Conservation (phyloP, 37 sponge, comb jelly and placozoan species). For the Aphrocallistes beatrix region DNA sequence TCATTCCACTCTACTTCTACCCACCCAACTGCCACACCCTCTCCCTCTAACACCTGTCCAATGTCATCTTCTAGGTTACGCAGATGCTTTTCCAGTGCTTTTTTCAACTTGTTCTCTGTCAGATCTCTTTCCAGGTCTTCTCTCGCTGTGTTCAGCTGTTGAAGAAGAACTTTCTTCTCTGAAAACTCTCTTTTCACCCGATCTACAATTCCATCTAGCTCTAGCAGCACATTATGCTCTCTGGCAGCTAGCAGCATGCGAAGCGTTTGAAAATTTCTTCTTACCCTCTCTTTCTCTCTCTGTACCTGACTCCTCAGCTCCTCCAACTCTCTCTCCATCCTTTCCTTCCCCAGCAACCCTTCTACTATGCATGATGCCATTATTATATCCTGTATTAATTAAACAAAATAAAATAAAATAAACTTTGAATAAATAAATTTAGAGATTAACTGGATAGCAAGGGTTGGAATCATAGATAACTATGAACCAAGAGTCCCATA, state of each 20-base stretch:
- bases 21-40: conserved; percentile 1
- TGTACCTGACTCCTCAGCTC: neutral
- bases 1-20: neutral
- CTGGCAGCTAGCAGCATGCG: neutral
- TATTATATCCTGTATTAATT: too few relatives aligned
- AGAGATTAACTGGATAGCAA: too few relatives aligned
- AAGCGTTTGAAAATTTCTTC: neutral
- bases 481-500: too few relatives aligned
- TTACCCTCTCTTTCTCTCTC: neutral
- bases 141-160: neutral
- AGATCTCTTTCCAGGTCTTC: conserved; percentile 14
- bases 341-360: neutral
- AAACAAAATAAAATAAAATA: too few relatives aligned
- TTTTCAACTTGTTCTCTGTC: neutral
- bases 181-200: neutral
- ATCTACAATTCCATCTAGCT: neutral
- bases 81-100: neutral
- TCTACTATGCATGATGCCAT: too few relatives aligned
- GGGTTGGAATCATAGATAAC: too few relatives aligned
- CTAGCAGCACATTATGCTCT: neutral
- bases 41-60: neutral
- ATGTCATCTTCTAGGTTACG: neutral
- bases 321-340: neutral
- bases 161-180: neutral
- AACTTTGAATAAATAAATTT: too few relatives aligned